These are phyloP conservation scores for Morus bassanus DNA, from an alignment of 2,797 vertebrate species.

Conservation along the genomic window DNA sequence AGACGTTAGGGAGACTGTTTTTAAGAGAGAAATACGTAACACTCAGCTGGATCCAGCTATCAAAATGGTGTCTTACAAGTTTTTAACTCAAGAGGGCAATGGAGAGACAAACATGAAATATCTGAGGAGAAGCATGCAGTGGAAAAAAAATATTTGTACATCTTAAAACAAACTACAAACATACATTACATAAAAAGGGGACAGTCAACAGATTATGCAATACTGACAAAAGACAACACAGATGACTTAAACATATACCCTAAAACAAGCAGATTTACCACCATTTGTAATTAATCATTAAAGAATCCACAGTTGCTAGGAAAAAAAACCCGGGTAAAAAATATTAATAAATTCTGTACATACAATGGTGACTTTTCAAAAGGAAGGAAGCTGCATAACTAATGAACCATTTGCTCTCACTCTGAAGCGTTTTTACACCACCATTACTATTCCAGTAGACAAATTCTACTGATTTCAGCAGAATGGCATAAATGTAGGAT, in stretches of 20 bases:
- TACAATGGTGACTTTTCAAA: background rate
- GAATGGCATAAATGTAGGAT: fast-evolving
- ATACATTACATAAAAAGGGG: constrained; percentile 67
- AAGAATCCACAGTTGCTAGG: background rate
- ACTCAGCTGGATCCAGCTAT: background rate
- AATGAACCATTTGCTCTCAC: background rate
- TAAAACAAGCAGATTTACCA: background rate
- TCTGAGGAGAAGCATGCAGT: constrained; percentile 11
- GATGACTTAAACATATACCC: background rate
- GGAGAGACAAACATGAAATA: constrained; percentile 55
- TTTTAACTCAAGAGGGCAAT: constrained; percentile 74
- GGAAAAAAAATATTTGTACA: constrained; percentile 53
- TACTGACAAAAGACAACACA: background rate
- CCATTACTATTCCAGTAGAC: background rate
- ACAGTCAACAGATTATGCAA: constrained; percentile 55
- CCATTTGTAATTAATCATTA: background rate
- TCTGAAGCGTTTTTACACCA: background rate
- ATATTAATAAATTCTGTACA: background rate
- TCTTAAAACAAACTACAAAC: constrained; percentile 73
- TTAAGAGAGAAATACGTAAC: background rate
- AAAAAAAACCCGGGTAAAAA: background rate
- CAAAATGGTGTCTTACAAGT: constrained; percentile 24
- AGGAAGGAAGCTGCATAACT: background rate
- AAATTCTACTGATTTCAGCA: background rate
- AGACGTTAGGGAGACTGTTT: background rate